Evolutionary conservation across 2,113 vertebrate species (phyloP), one percentile per base, ranked within the genome.

Genomic region (Geococcyx californianus): DNA sequence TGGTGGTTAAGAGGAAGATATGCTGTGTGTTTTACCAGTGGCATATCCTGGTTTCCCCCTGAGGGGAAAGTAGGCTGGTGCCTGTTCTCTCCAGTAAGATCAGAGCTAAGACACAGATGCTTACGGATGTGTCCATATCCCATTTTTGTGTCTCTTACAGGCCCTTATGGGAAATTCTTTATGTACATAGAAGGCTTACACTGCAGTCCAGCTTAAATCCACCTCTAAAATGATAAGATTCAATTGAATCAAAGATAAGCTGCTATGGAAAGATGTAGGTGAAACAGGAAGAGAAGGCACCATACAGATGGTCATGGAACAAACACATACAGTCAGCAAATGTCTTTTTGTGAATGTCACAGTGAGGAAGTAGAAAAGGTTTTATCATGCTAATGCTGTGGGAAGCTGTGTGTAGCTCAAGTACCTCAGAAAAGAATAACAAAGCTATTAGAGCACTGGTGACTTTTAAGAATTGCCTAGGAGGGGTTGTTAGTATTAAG

Each of bases 91-190:
- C 33, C 31, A 68, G 2, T 23, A 59, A 60, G 23, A 52, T 17
- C 31, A 58, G 8, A 15, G 36, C 24, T 47, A 38, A 73, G 33
- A 69, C 20, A 59, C 17, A 74, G 42, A 63, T 63, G 45, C 6
- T 42, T 55, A 51, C 23, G 21, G 42, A 44, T 0, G 0, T 49
- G 16, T 54, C 55, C 9, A 7, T 54, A 26, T 51, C 38, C 9
- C 34, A 54, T 19, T 79, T 88, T 17, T 16, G 3, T n/a, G 80
- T 69, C 23, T 79, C n/a, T 66, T 64, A 52, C 15, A 52, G 1
- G 0, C 5, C 10, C 9, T 38, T n/a, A 4, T 4, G 14, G 55
- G 29, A 77, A 85, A 42, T 67, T n/a, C 9, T 83, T 84, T 34
- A 15, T 15, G 26, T 7, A 3, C 21, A 9, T n/a, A 38, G 40